Evolutionary conservation across 2,888 invertebrate species (phyloP), one percentile per base, ranked within the genome.

Genomic region (Oxyscelio sp.): DNA sequence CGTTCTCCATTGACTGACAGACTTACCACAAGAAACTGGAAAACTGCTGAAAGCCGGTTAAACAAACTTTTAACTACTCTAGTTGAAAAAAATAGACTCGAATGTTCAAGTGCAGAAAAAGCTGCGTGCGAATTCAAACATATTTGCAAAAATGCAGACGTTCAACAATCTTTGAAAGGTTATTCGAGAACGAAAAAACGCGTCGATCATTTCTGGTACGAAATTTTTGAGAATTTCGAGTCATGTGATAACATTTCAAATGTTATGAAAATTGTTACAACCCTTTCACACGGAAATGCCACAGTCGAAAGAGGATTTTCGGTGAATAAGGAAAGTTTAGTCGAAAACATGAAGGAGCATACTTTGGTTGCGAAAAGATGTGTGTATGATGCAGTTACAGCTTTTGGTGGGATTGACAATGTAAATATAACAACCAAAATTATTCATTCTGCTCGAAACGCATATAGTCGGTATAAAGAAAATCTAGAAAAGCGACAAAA

Each of bases 161-260:
- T 61, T 61, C 45, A 43, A 22, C 6, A 22, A 38, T 6, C 15
- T 9, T 50, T 52, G 13, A 34, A 65, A 65, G 17, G 8, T n/a
- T 65, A 17, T 34, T 27, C 27, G n/a, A 79, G 15, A 19, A 75
- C 70, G 43, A 13, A 31, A 17, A 27, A 79, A 27, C 27, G 70
- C 15, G n/a, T 79, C 34, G 78, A 71, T 34, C 59, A 70, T 43
- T 50, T 70, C 50, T 79, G 75, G 68, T 34, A 19, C 11, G 34
- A 50, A 27, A 6, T 65, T 21, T 50, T 50, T 31, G 19, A 65
- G 13, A 24, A 43, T 17, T 19, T 17, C 34, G 13, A 21, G 19
- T 34, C 21, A 31, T 50, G 31, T 27, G 50, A 65, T 6, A 65
- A 70, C 43, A 65, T 85, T 21, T 31, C 15, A 24, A n/a, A 17